phyloP scores from a whole-genome alignment of 2,888 invertebrate genomes.

The Athrips mouffetella region DNA sequence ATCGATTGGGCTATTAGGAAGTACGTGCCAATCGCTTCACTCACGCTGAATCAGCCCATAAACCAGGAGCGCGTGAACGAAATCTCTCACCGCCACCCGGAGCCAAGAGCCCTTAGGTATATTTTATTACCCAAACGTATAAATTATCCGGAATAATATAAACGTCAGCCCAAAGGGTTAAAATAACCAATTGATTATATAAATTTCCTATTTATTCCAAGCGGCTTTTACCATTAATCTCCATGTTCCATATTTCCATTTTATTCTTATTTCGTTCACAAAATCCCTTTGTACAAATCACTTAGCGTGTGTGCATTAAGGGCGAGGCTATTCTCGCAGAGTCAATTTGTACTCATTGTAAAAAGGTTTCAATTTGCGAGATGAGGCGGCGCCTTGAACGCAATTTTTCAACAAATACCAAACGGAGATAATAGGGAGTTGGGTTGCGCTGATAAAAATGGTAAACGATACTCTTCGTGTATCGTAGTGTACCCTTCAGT shows the following conservation, averaged over 20 bases:
- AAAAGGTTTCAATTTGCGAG: conserved; percentile 4
- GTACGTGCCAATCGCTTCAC: conserved; percentile 58
- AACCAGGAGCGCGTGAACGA: conserved; percentile 37
- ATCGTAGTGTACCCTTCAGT: neutral
- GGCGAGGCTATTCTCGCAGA: neutral
- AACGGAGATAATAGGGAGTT: neutral
- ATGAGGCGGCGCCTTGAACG: neutral
- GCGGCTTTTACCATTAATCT: neutral
- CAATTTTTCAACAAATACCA: conserved; percentile 3
- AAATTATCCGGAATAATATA: conserved; percentile 27
- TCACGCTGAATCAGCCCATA: conserved; percentile 52
- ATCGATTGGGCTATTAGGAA: conserved; percentile 48
- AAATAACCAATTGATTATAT: conserved; percentile 5
- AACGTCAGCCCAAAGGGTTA: conserved; percentile 19
- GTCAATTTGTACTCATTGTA: conserved; percentile 6
- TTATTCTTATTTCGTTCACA: neutral
- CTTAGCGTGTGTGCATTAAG: neutral
- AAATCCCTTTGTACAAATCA: neutral
- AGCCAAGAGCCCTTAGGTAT: conserved; percentile 23
- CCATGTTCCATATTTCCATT: neutral
- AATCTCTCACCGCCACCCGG: conserved; percentile 27
- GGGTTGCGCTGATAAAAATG: neutral
- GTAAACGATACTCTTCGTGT: neutral
- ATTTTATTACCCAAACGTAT: conserved; percentile 38
- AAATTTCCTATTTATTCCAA: neutral